Percentiles rank a stretch among this genome's conserved stretches.
phyloP scores from a whole-genome alignment of 2,113 vertebrate genomes.

The Grammomys dolichurus region DNA sequence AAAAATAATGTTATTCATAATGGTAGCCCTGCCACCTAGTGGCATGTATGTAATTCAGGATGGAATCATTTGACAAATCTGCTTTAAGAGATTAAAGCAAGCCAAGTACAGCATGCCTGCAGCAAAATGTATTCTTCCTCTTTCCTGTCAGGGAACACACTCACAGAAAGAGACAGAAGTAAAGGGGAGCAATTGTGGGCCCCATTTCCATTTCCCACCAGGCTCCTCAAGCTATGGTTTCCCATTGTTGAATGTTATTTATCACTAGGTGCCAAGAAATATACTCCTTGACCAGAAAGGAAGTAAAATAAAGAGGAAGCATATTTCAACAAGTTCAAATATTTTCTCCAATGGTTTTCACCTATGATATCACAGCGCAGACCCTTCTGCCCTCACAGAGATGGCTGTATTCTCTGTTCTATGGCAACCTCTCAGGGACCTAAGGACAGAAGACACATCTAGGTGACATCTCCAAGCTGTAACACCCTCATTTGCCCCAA shows the following conservation, averaged over 20 bases:
- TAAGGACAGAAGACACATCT: neutral
- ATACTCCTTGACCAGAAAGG: slow-evolving; percentile 39
- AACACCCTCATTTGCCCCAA: slow-evolving; percentile 26
- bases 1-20: neutral
- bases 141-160: neutral
- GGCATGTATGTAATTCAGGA: neutral
- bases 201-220: slow-evolving; percentile 53
- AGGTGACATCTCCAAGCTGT: slow-evolving; percentile 28
- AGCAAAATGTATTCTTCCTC: slow-evolving; percentile 49
- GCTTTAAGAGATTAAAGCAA: slow-evolving; percentile 12
- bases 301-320: no score
- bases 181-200: neutral
- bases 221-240: slow-evolving; percentile 40
- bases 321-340: slow-evolving; percentile 37
- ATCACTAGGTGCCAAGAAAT: slow-evolving; percentile 58
- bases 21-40: neutral
- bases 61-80: slow-evolving; percentile 31
- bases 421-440: neutral
- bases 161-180: slow-evolving; percentile 40
- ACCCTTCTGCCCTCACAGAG: neutral
- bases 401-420: neutral
- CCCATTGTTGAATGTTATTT: slow-evolving; percentile 58
- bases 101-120: neutral
- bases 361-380: neutral
- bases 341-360: slow-evolving; percentile 17